Conservation (phyloP, 1,140 invertebrate species). For the Aphelenchoides avenae region DNA sequence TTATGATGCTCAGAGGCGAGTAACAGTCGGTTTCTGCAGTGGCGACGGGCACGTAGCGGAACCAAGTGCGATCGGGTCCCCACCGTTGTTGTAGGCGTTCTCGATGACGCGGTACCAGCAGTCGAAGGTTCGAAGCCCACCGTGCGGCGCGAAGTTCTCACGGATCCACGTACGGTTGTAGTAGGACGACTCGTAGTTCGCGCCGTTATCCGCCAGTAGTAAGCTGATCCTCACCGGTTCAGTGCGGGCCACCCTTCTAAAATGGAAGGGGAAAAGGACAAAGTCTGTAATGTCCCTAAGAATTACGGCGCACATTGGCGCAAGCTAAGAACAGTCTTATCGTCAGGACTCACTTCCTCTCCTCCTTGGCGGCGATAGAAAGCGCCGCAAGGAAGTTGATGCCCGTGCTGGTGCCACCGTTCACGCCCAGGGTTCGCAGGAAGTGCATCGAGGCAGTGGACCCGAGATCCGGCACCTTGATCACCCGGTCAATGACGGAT, state of each 20-base stretch:
- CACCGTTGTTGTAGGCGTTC: too few species aligned
- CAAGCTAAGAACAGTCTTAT: neutral
- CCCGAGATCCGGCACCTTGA: conserved; percentile 22
- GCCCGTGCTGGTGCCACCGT: conserved; percentile 7
- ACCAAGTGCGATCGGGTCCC: too few species aligned
- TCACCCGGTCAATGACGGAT: conserved; percentile 23
- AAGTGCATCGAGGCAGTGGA: conserved; percentile 24
- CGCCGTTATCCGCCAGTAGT: neutral
- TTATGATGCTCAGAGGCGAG: too few species aligned
- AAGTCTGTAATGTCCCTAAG: neutral
- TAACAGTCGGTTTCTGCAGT: too few species aligned
- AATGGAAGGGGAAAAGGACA: too few species aligned
- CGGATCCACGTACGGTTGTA: conserved; percentile 19
- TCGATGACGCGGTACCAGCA: conserved; percentile 15
- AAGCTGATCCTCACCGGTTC: conserved; percentile 7
- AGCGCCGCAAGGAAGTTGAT: conserved; percentile 16
- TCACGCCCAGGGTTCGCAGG: conserved; percentile 12
- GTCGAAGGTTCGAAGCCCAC: conserved; percentile 2
- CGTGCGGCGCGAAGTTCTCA: conserved; percentile 7
- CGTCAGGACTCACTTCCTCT: too few species aligned
- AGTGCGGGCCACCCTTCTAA: neutral
- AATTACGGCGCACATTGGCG: neutral
- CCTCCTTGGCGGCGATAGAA: conserved; percentile 13
- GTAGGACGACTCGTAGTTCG: conserved; percentile 13
- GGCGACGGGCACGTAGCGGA: too few species aligned